Base-by-base conservation (phyloP, 2,797 vertebrate genomes). In the Pseudopleuronectes americanus region DNA sequence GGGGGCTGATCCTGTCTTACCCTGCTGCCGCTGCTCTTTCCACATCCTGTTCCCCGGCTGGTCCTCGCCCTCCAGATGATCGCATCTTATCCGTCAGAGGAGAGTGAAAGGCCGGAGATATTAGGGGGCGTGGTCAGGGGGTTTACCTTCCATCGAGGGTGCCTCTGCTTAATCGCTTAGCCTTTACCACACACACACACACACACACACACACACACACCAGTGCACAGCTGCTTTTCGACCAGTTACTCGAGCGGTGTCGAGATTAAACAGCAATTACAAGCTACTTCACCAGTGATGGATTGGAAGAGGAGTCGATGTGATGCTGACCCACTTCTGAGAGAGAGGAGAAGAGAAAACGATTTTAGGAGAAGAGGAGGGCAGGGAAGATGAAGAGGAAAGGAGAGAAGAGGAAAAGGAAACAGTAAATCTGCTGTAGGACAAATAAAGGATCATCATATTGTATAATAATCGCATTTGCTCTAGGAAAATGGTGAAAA, bases 1-100 rank as follows among this genome's bases (percentile, higher is more conserved):
- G 56, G 54, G 71, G 58, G 74, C 74, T 86, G 83, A 87, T 87
- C 80, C 84, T 16, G 80, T 77, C 80, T 86, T 84, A 79, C 62
- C 79, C 86, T 14, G 0, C 71, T 77, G 80, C 62, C 12, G 0
- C 71, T 79, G 80, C 68, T 75, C 78, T 80, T 74, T 76, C 67
- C n/a, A 5, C 28, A 62, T 71, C 79, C 73, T 8, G 24, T 64
- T 72, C 74, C 74, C 74, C 52, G 41, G 68, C 68, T 63, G 61
- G 52, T 58, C 77, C 72, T 80, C 28, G 14, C n/a, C 80, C 58
- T 62, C 66, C 67, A 4, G 68, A 76, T 77, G 67, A 84, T 77
- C 66, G 1, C 76, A 67, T 80, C 74, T 71, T 64, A 84, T 76
- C 79, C 57, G 61, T 57, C 75, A 61, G 77, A 19, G 43, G 14